Conservation (phyloP, 2,888 invertebrate species). For the Drosophila lacicola region DNA sequence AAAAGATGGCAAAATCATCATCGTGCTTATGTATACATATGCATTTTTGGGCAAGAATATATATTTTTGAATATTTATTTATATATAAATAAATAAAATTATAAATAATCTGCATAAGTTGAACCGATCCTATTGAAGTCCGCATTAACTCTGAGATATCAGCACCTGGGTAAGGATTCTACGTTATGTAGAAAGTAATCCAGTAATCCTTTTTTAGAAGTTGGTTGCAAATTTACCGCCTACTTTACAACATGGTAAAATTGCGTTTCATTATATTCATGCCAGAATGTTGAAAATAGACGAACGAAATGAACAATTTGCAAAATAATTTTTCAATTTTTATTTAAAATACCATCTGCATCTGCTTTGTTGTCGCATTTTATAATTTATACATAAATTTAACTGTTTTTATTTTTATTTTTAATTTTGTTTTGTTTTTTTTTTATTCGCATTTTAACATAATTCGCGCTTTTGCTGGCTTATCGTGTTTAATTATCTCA, state of each 20-base stretch:
- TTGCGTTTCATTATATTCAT: no score
- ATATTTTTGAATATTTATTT: no score
- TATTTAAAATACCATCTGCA: conserved; percentile 60
- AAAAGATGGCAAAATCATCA: no score
- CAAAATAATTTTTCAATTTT: conserved; percentile 42
- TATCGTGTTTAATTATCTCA: conserved; percentile 41
- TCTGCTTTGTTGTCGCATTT: conserved; percentile 28
- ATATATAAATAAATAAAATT: no score
- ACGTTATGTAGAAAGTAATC: no score
- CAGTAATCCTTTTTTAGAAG: not conserved
- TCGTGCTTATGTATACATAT: no score
- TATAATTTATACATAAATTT: conserved; percentile 56
- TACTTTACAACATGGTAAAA: not conserved
- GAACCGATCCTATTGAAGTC: no score
- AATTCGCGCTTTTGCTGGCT: conserved; percentile 44
- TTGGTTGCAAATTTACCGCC: not conserved
- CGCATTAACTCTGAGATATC: no score
- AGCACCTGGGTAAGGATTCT: no score
- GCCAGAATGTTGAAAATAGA: not conserved
- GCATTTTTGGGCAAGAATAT: no score
- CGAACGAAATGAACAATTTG: not conserved
- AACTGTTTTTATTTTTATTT: conserved; percentile 43
- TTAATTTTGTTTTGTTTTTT: conserved; percentile 33
- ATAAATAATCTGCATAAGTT: no score
- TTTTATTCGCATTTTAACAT: conserved; percentile 43